Conservation (phyloP, 2,888 invertebrate species). For the Lochmaea crataegi region DNA sequence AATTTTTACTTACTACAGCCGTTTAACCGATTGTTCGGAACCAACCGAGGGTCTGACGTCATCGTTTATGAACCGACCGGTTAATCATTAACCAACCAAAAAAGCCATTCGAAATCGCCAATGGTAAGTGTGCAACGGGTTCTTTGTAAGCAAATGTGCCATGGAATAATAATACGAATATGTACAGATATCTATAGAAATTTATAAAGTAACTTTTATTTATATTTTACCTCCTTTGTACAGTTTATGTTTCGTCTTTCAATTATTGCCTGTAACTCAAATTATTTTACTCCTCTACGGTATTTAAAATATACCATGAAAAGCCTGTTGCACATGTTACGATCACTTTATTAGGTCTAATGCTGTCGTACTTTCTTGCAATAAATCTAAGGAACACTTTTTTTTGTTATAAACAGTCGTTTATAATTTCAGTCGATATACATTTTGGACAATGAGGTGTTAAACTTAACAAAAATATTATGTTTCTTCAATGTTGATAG, state of each 20-base stretch:
- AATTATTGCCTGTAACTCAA: neutral
- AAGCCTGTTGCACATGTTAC: constrained; percentile 9
- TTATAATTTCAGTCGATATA: neutral
- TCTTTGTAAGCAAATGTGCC: neutral
- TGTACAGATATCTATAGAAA: too few relatives aligned
- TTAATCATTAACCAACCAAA: too few relatives aligned
- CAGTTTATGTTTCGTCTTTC: neutral
- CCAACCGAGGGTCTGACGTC: too few relatives aligned
- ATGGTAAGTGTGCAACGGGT: constrained; percentile 2
- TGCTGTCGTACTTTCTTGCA: constrained; percentile 19
- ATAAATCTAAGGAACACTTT: constrained; percentile 21
- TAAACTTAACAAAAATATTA: too few relatives aligned
- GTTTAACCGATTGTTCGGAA: too few relatives aligned
- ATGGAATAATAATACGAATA: neutral
- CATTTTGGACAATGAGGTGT: too few relatives aligned
- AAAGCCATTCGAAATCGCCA: too few relatives aligned
- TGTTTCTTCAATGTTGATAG: too few relatives aligned
- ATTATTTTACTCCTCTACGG: neutral
- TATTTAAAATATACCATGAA: neutral
- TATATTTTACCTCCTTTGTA: neutral
- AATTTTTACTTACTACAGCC: too few relatives aligned
- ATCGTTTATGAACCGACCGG: too few relatives aligned
- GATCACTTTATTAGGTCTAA: neutral
- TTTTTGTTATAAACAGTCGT: neutral
- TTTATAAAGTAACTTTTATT: neutral